Evolutionary conservation across 92 coral and sea anemone genomes (phyloP).

Genomic region (Actinernus sp.): DNA sequence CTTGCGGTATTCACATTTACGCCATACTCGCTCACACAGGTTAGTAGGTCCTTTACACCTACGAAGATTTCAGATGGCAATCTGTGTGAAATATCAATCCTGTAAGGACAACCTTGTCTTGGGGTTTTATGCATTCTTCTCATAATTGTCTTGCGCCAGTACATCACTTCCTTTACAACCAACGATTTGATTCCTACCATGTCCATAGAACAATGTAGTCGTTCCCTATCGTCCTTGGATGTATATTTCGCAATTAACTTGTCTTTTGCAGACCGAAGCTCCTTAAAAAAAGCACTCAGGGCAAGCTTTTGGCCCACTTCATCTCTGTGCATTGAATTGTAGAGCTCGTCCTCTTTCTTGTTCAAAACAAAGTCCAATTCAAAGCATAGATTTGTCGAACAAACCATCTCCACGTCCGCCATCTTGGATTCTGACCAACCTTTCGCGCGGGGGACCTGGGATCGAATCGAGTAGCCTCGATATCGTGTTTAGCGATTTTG

Average conservation of each 20-base stretch:
- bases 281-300: slow-evolving; percentile 63
- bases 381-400: slow-evolving; percentile 43
- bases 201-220: slow-evolving; percentile 67
- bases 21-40: slow-evolving; percentile 70
- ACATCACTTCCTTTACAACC: slow-evolving; percentile 62
- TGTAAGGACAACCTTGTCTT: slow-evolving; percentile 68
- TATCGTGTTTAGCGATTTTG: slow-evolving; percentile 42
- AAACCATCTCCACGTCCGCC: slow-evolving; percentile 31
- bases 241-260: slow-evolving; percentile 48
- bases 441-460: background rate
- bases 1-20: slow-evolving; percentile 44
- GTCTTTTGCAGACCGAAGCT: slow-evolving; percentile 60
- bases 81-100: slow-evolving; percentile 73
- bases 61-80: slow-evolving; percentile 62
- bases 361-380: slow-evolving; percentile 53
- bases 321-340: slow-evolving; percentile 32
- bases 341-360: slow-evolving; percentile 49
- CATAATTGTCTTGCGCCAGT: slow-evolving; percentile 55
- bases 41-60: slow-evolving; percentile 61
- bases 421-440: slow-evolving; percentile 32
- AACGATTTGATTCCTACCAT: slow-evolving; percentile 45
- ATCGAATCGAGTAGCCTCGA: slow-evolving; percentile 20
- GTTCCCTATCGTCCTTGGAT: slow-evolving; percentile 46
- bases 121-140: slow-evolving; percentile 62
- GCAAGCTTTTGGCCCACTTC: slow-evolving; percentile 63